Percentiles rank a stretch among this genome's conserved stretches.
Conservation (phyloP, 2,888 invertebrate species). For the Lagria hirta region DNA sequence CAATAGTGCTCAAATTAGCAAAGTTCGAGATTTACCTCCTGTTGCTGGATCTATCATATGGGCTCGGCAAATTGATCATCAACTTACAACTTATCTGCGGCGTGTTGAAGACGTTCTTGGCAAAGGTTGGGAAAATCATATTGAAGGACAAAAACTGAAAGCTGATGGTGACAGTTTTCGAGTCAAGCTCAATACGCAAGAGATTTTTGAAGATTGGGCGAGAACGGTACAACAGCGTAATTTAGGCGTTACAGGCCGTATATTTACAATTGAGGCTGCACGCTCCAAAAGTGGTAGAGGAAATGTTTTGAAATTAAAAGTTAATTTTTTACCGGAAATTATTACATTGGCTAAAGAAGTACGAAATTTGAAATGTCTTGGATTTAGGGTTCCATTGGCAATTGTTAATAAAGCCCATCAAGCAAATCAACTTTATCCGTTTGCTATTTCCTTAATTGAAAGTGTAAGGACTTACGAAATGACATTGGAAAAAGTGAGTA, state of each 20-base stretch:
- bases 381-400: slow-evolving; percentile 94
- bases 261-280: slow-evolving; percentile 88
- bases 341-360: slow-evolving; percentile 99
- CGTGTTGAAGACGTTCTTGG: slow-evolving; percentile 98
- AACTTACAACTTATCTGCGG: slow-evolving; percentile 92
- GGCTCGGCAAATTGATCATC: slow-evolving; percentile 98
- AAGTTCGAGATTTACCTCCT: slow-evolving; percentile 92
- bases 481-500: slow-evolving; percentile 89
- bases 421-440: slow-evolving; percentile 97
- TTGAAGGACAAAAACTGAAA: slow-evolving; percentile 96
- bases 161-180: slow-evolving; percentile 98
- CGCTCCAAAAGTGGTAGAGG: slow-evolving; percentile 76
- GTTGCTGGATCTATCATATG: slow-evolving; percentile 98
- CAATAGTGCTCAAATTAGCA: slow-evolving; percentile 88
- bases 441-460: slow-evolving; percentile 97
- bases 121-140: slow-evolving; percentile 98
- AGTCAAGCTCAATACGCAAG: slow-evolving; percentile 92
- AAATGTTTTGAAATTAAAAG: slow-evolving; percentile 84
- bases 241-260: slow-evolving; percentile 89
- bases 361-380: slow-evolving; percentile 91
- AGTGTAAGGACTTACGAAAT: slow-evolving; percentile 96
- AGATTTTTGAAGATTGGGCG: slow-evolving; percentile 98
- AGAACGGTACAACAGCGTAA: slow-evolving; percentile 91
- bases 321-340: slow-evolving; percentile 97
- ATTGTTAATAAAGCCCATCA: slow-evolving; percentile 99